Percentiles rank a stretch among this genome's conserved stretches.
These are phyloP conservation scores for Rhinella marina DNA, from an alignment of 2,797 vertebrate species.

Conservation along the genomic window DNA sequence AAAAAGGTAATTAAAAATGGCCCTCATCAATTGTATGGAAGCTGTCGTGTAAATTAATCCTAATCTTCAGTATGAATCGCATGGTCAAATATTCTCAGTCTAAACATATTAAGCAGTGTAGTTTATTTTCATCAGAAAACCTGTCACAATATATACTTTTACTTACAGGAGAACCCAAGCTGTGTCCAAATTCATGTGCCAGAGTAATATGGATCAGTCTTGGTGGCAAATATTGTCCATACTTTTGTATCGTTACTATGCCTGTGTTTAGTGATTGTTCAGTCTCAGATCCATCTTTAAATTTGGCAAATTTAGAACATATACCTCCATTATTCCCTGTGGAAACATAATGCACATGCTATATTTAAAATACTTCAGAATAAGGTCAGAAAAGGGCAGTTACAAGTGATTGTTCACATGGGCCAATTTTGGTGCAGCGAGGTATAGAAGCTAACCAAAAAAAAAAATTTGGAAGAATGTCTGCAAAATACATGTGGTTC, in stretches of 20 bases:
- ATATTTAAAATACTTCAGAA: neutral
- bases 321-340: slow-evolving; percentile 81
- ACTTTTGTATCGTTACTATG: slow-evolving; percentile 83
- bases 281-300: slow-evolving; percentile 50
- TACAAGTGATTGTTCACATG: no score
- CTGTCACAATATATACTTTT: neutral
- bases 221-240: slow-evolving; percentile 75
- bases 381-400: no score
- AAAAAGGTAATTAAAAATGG: no score
- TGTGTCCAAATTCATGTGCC: slow-evolving; percentile 85
- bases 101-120: no score
- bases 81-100: neutral
- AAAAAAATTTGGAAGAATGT: neutral
- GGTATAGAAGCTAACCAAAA: neutral
- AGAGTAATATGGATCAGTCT: slow-evolving; percentile 79
- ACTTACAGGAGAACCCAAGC: slow-evolving; percentile 82
- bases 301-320: slow-evolving; percentile 72
- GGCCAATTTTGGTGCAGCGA: no score
- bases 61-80: neutral
- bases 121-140: neutral
- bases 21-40: no score
- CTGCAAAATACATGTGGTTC: no score
- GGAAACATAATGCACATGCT: neutral
- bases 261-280: slow-evolving; percentile 78
- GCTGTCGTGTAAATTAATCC: no score